Percentiles rank a stretch among this genome's conserved stretches.
These are phyloP conservation scores for Aphodius granarius DNA, from an alignment of 2,888 invertebrate species.

Conservation along the genomic window DNA sequence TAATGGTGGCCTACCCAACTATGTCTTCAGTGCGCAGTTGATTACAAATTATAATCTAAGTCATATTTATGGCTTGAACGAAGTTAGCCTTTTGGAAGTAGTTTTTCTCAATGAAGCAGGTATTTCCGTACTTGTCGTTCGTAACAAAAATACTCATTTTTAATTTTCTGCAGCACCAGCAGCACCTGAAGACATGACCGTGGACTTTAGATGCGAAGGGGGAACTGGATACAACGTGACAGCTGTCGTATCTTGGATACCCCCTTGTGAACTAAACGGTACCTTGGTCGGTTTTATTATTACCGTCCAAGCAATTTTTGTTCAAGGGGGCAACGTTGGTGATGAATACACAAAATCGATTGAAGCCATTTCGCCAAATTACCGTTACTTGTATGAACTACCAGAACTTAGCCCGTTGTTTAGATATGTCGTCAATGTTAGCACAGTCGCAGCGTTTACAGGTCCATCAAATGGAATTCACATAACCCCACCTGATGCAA, in stretches of 20 bases:
- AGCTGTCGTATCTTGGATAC: background rate
- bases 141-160: no score
- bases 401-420: no score
- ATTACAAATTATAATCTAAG: slow-evolving; percentile 16
- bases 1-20: slow-evolving; percentile 10
- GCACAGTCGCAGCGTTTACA: no score
- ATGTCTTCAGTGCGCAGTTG: slow-evolving; percentile 3
- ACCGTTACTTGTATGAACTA: no score
- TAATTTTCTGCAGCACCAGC: slow-evolving; percentile 14
- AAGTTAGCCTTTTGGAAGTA: slow-evolving; percentile 15
- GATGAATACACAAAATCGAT: no score
- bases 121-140: no score
- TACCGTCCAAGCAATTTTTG: slow-evolving; percentile 5
- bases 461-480: no score
- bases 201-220: background rate
- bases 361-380: no score
- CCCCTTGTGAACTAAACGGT: slow-evolving; percentile 21
- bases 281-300: slow-evolving; percentile 10
- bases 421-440: no score
- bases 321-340: slow-evolving; percentile 1
- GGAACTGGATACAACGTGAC: slow-evolving; percentile 7
- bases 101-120: background rate
- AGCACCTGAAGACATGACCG: slow-evolving; percentile 5
- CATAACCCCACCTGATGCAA: no score
- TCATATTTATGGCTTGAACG: background rate